Percentiles rank a stretch among this genome's conserved stretches.
These are phyloP conservation scores for Ormia ochracea DNA, from an alignment of 2,888 invertebrate species.

Conservation along the genomic window DNA sequence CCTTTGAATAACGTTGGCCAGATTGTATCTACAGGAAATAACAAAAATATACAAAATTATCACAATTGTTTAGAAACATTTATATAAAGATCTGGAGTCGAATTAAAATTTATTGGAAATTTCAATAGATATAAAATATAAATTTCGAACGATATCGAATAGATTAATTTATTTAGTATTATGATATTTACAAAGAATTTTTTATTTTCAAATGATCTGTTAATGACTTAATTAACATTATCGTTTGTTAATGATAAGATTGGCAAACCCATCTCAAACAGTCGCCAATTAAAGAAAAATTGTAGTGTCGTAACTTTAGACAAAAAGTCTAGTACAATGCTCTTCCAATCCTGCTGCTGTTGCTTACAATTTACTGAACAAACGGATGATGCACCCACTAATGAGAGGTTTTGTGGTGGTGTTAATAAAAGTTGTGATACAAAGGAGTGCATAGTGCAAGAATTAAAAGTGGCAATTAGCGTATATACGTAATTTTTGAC, in stretches of 20 bases:
- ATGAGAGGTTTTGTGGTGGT: neutral
- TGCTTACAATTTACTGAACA: slow-evolving; percentile 16
- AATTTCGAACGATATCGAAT: no score
- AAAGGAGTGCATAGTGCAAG: neutral
- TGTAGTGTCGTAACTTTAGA: neutral
- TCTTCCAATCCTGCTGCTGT: slow-evolving; percentile 12
- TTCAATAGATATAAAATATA: no score
- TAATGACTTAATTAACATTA: no score
- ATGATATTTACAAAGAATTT: no score
- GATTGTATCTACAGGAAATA: slow-evolving; percentile 78
- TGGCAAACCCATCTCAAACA: slow-evolving; percentile 35
- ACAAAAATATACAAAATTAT: neutral
- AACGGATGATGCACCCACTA: neutral
- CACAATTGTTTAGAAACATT: slow-evolving; percentile 3
- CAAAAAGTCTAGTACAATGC: neutral
- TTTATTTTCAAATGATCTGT: no score
- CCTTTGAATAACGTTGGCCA: slow-evolving; percentile 86
- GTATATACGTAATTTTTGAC: neutral
- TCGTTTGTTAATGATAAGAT: slow-evolving; percentile 34
- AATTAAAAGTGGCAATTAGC: neutral
- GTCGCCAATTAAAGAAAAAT: neutral
- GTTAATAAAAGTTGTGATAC: slow-evolving; percentile 29
- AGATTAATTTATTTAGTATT: no score
- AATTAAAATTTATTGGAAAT: no score
- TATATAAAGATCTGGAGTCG: neutral